These are phyloP conservation scores for Macrophya alboannulata DNA, from an alignment of 2,888 invertebrate genomes.

Conservation along the genomic window DNA sequence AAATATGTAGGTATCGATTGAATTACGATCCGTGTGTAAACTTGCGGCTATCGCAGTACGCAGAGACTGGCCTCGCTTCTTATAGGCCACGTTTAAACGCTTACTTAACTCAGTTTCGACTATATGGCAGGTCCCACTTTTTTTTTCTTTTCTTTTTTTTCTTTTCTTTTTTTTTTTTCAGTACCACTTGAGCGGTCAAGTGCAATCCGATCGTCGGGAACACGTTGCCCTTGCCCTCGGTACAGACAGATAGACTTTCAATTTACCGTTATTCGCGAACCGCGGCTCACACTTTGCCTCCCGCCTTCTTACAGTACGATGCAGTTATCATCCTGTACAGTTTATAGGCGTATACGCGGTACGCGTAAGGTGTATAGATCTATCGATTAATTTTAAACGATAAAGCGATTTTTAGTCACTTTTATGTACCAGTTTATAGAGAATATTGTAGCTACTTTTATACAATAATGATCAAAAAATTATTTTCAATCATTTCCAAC, in stretches of 20 bases:
- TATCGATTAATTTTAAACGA: not conserved
- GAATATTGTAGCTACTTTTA: too few relatives aligned
- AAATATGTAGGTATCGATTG: conserved; percentile 17
- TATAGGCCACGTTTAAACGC: conserved; percentile 7
- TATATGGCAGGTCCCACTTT: conserved; percentile 34
- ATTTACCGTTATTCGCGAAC: conserved; percentile 47
- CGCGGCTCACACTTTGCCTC: conserved; percentile 4
- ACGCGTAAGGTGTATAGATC: not conserved
- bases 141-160: conserved; percentile 39
- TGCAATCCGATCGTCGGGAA: conserved; percentile 51
- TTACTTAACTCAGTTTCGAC: conserved; percentile 16
- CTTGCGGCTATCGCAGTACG: not conserved
- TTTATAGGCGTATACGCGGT: not conserved
- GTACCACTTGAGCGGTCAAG: conserved; percentile 48
- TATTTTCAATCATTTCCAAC: not conserved
- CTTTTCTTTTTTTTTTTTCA: conserved; percentile 30
- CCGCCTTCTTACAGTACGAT: not conserved
- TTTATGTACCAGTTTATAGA: not conserved
- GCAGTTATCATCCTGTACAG: not conserved
- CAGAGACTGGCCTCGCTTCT: not conserved
- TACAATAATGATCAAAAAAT: too few relatives aligned
- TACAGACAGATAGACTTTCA: conserved; percentile 46
- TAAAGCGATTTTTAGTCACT: not conserved
- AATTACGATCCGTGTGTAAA: not conserved
- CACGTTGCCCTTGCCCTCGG: conserved; percentile 34